Base-by-base conservation (phyloP, 2,797 vertebrate species). In the Apogon hyalosoma region DNA sequence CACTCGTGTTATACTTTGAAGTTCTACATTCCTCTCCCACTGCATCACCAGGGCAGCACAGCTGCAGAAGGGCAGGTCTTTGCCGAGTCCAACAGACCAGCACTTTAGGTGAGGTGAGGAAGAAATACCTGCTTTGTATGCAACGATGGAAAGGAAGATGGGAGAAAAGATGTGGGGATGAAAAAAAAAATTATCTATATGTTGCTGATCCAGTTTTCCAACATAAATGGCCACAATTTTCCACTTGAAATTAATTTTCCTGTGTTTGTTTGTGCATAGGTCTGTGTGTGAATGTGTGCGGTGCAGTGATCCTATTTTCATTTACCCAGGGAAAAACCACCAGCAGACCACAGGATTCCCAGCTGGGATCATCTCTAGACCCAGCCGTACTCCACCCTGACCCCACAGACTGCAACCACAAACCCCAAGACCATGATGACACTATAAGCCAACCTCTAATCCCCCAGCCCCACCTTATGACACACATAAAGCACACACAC, bases 21-120 rank as follows among this genome's bases (percentile, higher is more conserved):
- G 91, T 90, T 65, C 39, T 66, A 57, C 91, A 94, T 95, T 94
- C 91, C 87, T 93, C 79, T 80, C 63, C 61, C 54, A 19, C 89
- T 94, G 88, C 92, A 92, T 95, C 93, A 94, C 71, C 12, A 46
- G 53, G 67, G 62, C 72, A 76, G 78, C 73, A 86, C 92, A 92
- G 86, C 88, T 91, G 90, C 70, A 73, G 64, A 18, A 75, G 82
- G 84, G 69, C 68, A 78, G 61, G 66, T 81, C 61, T 81, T 71
- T 51, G 64, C 40, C 48, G 61, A 76, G 69, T 31, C 14, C 11
- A 77, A 57, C 63, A 63, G 61, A 75, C 53, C 11, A 58, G 38
- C 18, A 14, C 41, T 79, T 5, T 16, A 52, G 81, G 77, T 77
- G 85, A 84, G 80, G 79, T 86, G 88, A 92, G 88, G 83, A 80